Evolutionary conservation across 2,113 vertebrate genomes (phyloP).

Genomic region (Phodopus roborovskii): DNA sequence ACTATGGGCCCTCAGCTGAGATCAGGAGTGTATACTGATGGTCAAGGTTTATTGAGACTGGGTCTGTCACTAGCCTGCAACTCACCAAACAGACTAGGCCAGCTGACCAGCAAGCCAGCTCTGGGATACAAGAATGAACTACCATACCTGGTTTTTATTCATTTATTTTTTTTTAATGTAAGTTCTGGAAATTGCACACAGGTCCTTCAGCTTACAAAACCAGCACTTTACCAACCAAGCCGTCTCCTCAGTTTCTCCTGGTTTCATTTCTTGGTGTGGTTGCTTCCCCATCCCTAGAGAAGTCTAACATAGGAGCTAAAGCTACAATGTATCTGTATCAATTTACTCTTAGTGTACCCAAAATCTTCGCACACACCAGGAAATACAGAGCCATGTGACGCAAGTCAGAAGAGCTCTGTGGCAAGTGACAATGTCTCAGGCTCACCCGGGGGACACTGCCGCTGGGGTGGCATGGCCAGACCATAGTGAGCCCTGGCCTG

Average conservation of each 20-base stretch:
- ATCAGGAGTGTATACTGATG: not conserved
- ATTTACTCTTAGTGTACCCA: not conserved
- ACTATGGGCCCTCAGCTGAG: not conserved
- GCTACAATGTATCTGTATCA: not conserved
- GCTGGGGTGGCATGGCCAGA: not conserved
- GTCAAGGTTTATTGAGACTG: not conserved
- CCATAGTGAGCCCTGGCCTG: not conserved
- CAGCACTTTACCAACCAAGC: not conserved
- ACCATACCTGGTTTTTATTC: not conserved
- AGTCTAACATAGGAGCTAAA: not conserved
- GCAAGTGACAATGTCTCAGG: not conserved
- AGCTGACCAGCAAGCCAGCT: not conserved
- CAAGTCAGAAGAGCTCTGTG: not conserved
- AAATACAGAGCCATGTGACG: conserved; percentile 10
- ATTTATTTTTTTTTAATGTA: not conserved
- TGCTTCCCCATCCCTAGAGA: not conserved
- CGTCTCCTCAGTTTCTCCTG: not conserved
- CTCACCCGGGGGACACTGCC: not conserved
- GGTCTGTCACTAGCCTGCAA: not conserved
- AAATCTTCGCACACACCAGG: not conserved
- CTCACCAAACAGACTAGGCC: not conserved
- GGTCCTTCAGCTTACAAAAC: not conserved
- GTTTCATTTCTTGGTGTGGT: not conserved
- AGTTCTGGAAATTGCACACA: not conserved
- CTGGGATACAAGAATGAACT: not conserved